Evolutionary conservation across 2,888 invertebrate genomes (phyloP).

Genomic region (Spodoptera picta): DNA sequence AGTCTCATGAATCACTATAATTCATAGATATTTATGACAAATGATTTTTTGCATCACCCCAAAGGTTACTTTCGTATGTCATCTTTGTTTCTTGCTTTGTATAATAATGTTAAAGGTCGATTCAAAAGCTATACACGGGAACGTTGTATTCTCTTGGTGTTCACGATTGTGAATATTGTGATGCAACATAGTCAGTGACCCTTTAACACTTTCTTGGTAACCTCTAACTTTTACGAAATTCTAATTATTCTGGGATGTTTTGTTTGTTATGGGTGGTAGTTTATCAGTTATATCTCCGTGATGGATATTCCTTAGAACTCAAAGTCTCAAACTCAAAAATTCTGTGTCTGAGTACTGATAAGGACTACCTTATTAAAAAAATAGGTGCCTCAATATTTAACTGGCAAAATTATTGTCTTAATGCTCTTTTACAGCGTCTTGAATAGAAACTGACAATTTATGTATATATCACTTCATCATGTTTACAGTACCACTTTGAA

Average conservation of each 20-base stretch:
- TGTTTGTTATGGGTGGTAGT: no score
- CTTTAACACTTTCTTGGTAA: neutral
- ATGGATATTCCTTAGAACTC: no score
- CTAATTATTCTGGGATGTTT: no score
- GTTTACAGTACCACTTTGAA: constrained; percentile 6
- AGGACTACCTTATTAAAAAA: no score
- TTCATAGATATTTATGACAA: constrained; percentile 40
- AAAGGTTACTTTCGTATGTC: constrained; percentile 43
- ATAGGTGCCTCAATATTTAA: no score
- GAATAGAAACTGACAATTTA: no score
- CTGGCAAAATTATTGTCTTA: no score
- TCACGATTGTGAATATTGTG: constrained; percentile 16
- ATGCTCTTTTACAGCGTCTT: no score
- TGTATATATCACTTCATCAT: neutral
- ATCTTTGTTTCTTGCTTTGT: constrained; percentile 28
- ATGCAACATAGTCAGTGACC: constrained; percentile 1
- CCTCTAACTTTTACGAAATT: neutral
- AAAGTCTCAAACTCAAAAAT: no score
- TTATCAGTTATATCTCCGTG: no score
- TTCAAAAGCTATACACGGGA: constrained; percentile 5
- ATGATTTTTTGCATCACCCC: constrained; percentile 27
- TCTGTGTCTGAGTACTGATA: no score
- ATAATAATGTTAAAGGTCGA: constrained; percentile 31
- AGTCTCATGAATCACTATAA: constrained; percentile 39
- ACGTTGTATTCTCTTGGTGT: constrained; percentile 12